These are phyloP conservation scores for Drosophila cyrtoloma DNA, from an alignment of 2,888 invertebrate genomes.

Conservation along the genomic window DNA sequence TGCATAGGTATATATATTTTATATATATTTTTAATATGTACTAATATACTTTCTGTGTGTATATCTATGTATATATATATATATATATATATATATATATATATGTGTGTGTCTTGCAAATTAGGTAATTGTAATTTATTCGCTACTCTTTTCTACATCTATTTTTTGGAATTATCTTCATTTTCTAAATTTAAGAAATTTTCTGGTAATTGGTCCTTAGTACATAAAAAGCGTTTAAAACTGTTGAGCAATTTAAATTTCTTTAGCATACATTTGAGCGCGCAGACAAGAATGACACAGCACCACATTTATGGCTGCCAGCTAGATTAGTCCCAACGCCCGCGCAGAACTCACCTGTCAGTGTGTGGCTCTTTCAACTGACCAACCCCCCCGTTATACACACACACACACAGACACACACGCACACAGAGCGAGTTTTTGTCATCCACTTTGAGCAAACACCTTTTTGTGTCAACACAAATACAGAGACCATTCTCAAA, in stretches of 20 bases:
- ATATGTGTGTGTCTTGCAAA: slow-evolving; percentile 61
- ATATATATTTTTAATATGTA: slow-evolving; percentile 21
- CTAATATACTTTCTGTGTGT: slow-evolving; percentile 14
- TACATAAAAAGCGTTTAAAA: slow-evolving; percentile 70
- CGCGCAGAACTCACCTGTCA: not conserved
- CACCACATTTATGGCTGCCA: slow-evolving; percentile 39
- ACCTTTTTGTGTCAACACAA: slow-evolving; percentile 61
- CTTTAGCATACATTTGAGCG: slow-evolving; percentile 55
- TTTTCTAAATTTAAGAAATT: slow-evolving; percentile 29
- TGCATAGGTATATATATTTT: slow-evolving; percentile 24
- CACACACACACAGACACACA: not conserved
- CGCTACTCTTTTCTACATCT: slow-evolving; percentile 37
- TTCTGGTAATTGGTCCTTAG: slow-evolving; percentile 74
- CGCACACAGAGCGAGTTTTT: slow-evolving; percentile 11
- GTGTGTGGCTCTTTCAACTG: slow-evolving; percentile 21
- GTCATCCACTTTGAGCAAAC: slow-evolving; percentile 62
- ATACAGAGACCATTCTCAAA: slow-evolving; percentile 28
- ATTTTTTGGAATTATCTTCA: slow-evolving; percentile 13
- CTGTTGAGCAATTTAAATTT: slow-evolving; percentile 57
- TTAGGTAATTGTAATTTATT: slow-evolving; percentile 40
- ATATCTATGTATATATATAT: slow-evolving; percentile 12
- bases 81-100: slow-evolving; percentile 1
- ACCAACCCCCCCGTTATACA: slow-evolving; percentile 9
- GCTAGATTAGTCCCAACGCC: slow-evolving; percentile 23
- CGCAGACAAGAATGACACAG: slow-evolving; percentile 48